Evolutionary conservation across 2,113 vertebrate genomes (phyloP).

Genomic region (Pangasianodon gigas): DNA sequence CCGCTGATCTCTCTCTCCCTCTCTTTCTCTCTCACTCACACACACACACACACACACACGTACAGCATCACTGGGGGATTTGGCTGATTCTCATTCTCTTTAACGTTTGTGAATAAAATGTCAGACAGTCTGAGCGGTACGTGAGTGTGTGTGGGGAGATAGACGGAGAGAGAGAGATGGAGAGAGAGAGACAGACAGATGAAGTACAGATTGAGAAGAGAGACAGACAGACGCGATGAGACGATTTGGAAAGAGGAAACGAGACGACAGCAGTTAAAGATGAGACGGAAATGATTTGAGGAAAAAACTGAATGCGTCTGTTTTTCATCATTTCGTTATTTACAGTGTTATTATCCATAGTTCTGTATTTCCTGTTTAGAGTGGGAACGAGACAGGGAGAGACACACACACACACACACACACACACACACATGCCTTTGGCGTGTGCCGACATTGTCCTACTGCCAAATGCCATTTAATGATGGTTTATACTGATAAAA

Average conservation of each 20-base stretch:
- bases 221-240: neutral
- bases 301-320: neutral
- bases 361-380: neutral
- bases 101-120: slow-evolving; percentile 47
- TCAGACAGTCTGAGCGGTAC: slow-evolving; percentile 35
- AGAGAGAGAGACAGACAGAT: neutral
- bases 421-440: too few species aligned
- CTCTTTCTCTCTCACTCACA: slow-evolving; percentile 15
- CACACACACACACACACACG: slow-evolving; percentile 7
- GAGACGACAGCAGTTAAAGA: neutral
- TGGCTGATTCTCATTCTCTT: slow-evolving; percentile 39
- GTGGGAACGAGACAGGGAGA: neutral
- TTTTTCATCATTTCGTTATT: neutral
- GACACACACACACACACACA: too few species aligned
- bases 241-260: neutral
- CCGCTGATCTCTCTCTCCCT: too few species aligned
- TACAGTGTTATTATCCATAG: too few species aligned
- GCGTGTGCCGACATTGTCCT: too few species aligned
- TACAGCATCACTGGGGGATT: slow-evolving; percentile 41
- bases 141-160: neutral
- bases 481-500: neutral
- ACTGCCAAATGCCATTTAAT: neutral
- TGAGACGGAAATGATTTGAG: neutral
- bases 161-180: neutral
- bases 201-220: neutral